Evolutionary conservation across 2,888 invertebrate species (phyloP).

Genomic region (Ellobium chinense): DNA sequence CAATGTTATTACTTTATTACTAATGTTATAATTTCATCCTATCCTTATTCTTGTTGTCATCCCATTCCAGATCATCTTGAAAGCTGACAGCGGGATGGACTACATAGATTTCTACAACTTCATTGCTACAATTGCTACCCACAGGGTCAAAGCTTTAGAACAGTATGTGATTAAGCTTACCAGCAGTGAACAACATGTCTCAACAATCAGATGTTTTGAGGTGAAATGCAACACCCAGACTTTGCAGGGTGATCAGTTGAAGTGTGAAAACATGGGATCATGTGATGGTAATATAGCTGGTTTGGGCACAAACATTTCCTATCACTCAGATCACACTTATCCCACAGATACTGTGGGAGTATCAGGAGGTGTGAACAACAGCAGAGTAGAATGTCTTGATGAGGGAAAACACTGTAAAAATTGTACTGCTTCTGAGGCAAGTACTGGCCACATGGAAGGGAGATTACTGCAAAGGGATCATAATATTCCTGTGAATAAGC

Average conservation of each 20-base stretch:
- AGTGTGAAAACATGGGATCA: too few relatives aligned
- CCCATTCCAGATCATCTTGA: conserved; percentile 68
- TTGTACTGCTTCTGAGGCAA: background rate
- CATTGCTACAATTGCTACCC: conserved; percentile 62
- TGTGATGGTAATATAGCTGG: too few relatives aligned
- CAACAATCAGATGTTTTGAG: too few relatives aligned
- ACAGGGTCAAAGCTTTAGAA: conserved; percentile 50
- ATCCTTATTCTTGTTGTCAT: too few relatives aligned
- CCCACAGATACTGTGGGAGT: background rate
- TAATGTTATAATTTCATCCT: too few relatives aligned
- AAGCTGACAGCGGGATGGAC: conserved; percentile 73
- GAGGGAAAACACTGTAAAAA: background rate
- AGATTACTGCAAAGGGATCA: too few relatives aligned
- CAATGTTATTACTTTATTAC: too few relatives aligned
- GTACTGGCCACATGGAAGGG: background rate
- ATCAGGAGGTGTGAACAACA: background rate
- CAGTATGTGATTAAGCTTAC: background rate
- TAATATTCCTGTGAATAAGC: too few relatives aligned
- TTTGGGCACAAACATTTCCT: too few relatives aligned
- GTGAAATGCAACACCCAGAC: too few relatives aligned
- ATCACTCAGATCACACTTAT: too few relatives aligned
- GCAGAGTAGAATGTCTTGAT: background rate
- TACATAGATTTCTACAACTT: conserved; percentile 70
- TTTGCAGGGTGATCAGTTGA: too few relatives aligned
- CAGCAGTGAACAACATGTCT: background rate